Evolutionary conservation across 2,888 invertebrate species (phyloP), one percentile per base, ranked within the genome.

Genomic region (Cataglyphis rosenhaueri): DNA sequence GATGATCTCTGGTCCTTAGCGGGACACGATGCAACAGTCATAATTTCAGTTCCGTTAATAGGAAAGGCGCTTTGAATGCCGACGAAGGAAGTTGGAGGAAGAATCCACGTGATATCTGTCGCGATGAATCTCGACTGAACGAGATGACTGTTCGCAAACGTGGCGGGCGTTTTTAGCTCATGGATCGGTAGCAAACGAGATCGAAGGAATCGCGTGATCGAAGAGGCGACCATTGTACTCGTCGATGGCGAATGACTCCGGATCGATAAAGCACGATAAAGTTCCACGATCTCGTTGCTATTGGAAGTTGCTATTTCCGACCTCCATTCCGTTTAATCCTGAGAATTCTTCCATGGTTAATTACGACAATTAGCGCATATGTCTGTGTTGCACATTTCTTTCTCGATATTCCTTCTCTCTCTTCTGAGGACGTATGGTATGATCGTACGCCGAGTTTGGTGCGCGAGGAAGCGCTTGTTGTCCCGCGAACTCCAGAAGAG

Each of bases 281-380:
- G 84, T 86, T 83, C 84, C 85, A 85, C 84, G 87, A 88, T 71
- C 82, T 84, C 48, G 85, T 79, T 81, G 84, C 79, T 78, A 88
- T 84, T 90, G 86, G 70, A 70, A 52, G 61, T n/a, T n/a, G n/a
- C n/a, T 15, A 35, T 62, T 73, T 68, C 55, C 81, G 68, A 68
- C 44, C 44, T 64, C 48, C 61, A 82, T 82, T 38, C 52, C 52
- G 59, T 38, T 52, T 73, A 83, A 79, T 84, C 79, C 84, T 88
- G 86, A 82, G 85, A 89, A 86, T 79, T 85, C 85, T 82, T 82
- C 86, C 87, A 85, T 82, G 75, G 85, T 86, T 87, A 90, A 91
- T 92, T 89, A 89, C 86, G 84, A 87, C 89, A 89, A 92, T 90
- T 89, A 87, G 86, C 86, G 71, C 83, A 82, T 85, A 83, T 79